Percentiles rank a stretch among this genome's conserved stretches.
phyloP scores from a whole-genome alignment of 2,113 vertebrate species.

The Falco punctatus region DNA sequence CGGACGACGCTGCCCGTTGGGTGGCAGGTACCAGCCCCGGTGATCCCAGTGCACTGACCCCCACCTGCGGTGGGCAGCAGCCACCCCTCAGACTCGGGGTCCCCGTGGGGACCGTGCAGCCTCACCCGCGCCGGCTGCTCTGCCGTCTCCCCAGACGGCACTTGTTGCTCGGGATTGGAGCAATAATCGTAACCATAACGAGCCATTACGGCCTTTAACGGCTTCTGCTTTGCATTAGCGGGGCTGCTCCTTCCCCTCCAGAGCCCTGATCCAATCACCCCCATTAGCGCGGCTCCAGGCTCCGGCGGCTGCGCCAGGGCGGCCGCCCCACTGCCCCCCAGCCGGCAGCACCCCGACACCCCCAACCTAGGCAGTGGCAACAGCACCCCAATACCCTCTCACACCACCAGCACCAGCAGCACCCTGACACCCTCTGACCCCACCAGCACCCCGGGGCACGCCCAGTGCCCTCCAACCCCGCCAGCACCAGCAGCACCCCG shows the following conservation, averaged over 20 bases:
- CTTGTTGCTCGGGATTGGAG: constrained; percentile 15
- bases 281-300: constrained; percentile 24
- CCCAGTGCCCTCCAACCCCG: too few species aligned
- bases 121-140: background rate
- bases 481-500: too few species aligned
- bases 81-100: background rate
- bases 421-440: too few species aligned
- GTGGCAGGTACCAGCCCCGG: background rate
- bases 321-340: background rate
- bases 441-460: too few species aligned
- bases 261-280: constrained; percentile 35
- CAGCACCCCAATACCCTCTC: too few species aligned
- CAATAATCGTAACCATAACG: constrained; percentile 9
- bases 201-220: background rate
- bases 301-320: background rate
- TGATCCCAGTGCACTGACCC: background rate
- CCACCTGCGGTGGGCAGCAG: too few species aligned
- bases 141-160: background rate
- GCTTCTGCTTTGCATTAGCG: constrained; percentile 35
- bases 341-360: background rate
- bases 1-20: too few species aligned
- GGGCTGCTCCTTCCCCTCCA: constrained; percentile 27
- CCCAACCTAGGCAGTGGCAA: too few species aligned
- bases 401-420: too few species aligned
- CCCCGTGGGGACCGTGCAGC: background rate